These are phyloP conservation scores for Atta colombica DNA, from an alignment of 1,140 invertebrate species.

Conservation along the genomic window DNA sequence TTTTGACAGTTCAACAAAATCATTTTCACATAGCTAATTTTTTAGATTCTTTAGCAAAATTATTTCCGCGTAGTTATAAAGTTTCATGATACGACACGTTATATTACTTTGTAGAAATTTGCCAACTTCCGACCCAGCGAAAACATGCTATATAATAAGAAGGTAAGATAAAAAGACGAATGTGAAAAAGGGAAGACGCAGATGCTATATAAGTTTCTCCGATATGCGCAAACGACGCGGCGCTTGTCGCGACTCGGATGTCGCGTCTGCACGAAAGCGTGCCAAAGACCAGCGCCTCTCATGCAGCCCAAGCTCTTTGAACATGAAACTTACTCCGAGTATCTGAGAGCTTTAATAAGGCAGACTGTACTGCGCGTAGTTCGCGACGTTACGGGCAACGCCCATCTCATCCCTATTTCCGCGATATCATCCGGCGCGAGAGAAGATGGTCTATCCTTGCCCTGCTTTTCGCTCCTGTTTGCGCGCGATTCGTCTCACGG, in stretches of 20 bases:
- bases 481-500: conserved; percentile 21
- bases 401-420: conserved; percentile 51
- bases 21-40: too few species aligned
- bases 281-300: conserved; percentile 21
- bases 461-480: background rate
- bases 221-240: background rate
- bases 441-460: background rate
- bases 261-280: background rate
- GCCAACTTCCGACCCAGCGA: background rate
- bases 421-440: conserved; percentile 32
- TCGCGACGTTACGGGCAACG: conserved; percentile 51
- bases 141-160: background rate
- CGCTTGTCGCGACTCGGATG: conserved; percentile 13
- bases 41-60: too few species aligned
- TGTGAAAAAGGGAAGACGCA: background rate
- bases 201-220: conserved; percentile 19
- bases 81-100: conserved; percentile 2
- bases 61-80: background rate
- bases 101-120: conserved; percentile 5
- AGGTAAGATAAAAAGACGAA: conserved; percentile 10
- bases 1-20: too few species aligned
- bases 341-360: conserved; percentile 63
- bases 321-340: conserved; percentile 49
- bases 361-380: conserved; percentile 13
- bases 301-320: conserved; percentile 23